A percentile compares a stretch with the other conserved stretches of the same genome.
These are phyloP conservation scores for Brachymystax lenok DNA, from an alignment of 2,797 vertebrate genomes.

Conservation along the genomic window DNA sequence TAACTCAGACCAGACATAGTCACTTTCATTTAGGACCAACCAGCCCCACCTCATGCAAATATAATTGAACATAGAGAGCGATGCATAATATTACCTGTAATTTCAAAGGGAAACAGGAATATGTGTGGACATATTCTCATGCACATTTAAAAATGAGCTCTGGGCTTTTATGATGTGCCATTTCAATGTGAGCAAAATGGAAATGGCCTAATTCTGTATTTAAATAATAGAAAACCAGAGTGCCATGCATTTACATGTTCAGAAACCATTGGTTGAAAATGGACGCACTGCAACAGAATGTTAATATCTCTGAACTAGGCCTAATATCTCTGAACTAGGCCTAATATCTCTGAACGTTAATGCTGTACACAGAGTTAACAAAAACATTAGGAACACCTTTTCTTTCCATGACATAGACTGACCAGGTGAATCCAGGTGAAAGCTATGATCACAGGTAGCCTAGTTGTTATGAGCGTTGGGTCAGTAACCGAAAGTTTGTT, in stretches of 20 bases:
- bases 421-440: no score
- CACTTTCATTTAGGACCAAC: conserved; percentile 41
- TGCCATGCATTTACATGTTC: neutral
- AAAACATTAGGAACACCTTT: no score
- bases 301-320: neutral
- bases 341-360: no score
- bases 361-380: no score
- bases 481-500: no score
- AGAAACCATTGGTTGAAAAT: neutral
- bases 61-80: conserved; percentile 45
- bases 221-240: neutral
- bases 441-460: no score
- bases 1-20: conserved; percentile 43
- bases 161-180: conserved; percentile 38
- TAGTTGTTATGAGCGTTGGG: no score
- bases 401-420: no score
- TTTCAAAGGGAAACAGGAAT: conserved; percentile 32
- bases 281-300: neutral
- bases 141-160: conserved; percentile 23
- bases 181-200: conserved; percentile 39
- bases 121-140: conserved; percentile 28
- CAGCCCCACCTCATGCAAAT: conserved; percentile 31
- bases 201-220: neutral
- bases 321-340: no score
- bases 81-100: conserved; percentile 45